These are phyloP conservation scores for Lypha dubia DNA, from an alignment of 2,888 invertebrate genomes.

Conservation along the genomic window DNA sequence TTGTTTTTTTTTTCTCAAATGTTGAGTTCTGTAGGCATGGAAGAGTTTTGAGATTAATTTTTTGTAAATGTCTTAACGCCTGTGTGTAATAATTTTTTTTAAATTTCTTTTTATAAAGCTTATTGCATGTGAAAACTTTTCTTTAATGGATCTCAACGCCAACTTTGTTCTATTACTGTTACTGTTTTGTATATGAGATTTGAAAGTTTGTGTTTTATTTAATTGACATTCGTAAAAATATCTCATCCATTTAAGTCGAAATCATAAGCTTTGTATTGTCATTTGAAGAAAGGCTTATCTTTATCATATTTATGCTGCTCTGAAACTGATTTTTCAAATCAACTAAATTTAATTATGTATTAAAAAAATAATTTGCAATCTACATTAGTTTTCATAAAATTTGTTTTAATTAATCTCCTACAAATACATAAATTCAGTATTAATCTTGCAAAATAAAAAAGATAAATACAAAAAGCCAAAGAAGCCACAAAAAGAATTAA, in stretches of 20 bases:
- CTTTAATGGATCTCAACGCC: not conserved
- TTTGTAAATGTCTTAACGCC: not conserved
- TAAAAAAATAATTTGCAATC: not conserved
- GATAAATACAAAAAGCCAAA: constrained; percentile 30
- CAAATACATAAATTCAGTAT: constrained; percentile 36
- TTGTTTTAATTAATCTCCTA: constrained; percentile 5
- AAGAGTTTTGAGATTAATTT: too few relatives aligned
- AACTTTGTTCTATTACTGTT: not conserved
- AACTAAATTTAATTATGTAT: constrained; percentile 3
- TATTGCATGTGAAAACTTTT: constrained; percentile 37
- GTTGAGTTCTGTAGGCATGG: too few relatives aligned
- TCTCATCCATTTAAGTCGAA: constrained; percentile 32
- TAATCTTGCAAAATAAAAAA: constrained; percentile 30
- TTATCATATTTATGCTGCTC: constrained; percentile 44
- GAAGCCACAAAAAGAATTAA: constrained; percentile 47
- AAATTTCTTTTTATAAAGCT: not conserved
- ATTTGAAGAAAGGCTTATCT: constrained; percentile 19
- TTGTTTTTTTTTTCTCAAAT: too few relatives aligned
- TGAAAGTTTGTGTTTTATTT: constrained; percentile 10
- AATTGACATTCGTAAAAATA: constrained; percentile 10
- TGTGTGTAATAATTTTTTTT: not conserved
- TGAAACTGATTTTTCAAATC: not conserved
- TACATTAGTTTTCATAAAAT: constrained; percentile 42
- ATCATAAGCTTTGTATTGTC: constrained; percentile 47
- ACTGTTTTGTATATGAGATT: constrained; percentile 28